These are phyloP conservation scores for Orthosia incerta DNA, from an alignment of 2,888 invertebrate genomes.

Conservation along the genomic window DNA sequence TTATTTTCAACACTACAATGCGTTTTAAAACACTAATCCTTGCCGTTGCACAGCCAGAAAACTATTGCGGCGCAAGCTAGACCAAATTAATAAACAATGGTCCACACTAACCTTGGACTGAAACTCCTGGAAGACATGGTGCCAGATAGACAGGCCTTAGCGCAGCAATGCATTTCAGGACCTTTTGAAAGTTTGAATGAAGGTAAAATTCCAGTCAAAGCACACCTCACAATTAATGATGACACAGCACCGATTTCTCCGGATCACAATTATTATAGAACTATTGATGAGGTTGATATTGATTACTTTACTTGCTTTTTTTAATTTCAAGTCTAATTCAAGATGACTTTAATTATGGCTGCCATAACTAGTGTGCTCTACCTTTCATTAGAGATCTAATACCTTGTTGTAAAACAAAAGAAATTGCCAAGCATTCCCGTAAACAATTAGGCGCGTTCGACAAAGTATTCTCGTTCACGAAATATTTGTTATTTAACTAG, in stretches of 20 bases:
- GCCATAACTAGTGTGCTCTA: not conserved
- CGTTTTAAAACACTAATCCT: not conserved
- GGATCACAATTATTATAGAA: not conserved
- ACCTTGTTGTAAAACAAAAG: slow-evolving; percentile 19
- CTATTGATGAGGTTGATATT: not conserved
- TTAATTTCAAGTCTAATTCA: not conserved
- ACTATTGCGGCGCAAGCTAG: too few species aligned
- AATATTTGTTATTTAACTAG: slow-evolving; percentile 51
- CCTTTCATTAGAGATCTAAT: slow-evolving; percentile 10
- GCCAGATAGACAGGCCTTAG: too few species aligned
- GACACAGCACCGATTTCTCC: not conserved
- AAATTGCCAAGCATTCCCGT: slow-evolving; percentile 40
- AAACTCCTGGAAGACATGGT: not conserved
- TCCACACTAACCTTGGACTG: not conserved
- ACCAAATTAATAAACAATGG: not conserved
- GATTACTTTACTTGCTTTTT: too few species aligned
- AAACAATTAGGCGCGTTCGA: slow-evolving; percentile 45
- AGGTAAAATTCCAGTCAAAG: not conserved
- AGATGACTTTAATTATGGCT: not conserved
- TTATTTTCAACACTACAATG: not conserved
- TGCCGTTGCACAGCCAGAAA: not conserved
- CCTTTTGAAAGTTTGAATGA: not conserved
- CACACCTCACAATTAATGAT: not conserved
- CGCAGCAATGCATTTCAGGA: not conserved
- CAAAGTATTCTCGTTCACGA: slow-evolving; percentile 46